Conservation (phyloP, 2,888 invertebrate genomes). For the Mesopsocus fuscifrons region DNA sequence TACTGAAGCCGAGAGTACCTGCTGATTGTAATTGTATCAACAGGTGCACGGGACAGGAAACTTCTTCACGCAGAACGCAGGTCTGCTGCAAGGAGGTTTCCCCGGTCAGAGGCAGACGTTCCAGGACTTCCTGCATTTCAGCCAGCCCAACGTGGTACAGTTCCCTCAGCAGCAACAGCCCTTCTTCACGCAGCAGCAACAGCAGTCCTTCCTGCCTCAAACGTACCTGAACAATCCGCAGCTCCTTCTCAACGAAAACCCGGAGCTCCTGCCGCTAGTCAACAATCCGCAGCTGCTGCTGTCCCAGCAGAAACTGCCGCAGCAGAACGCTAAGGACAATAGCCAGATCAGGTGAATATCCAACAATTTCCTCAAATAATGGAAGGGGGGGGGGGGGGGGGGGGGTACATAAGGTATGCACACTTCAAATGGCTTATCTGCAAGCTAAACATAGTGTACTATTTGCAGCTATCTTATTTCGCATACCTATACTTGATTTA, state of each 20-base stretch:
- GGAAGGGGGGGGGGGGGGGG: too few relatives aligned
- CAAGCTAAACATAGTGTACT: too few relatives aligned
- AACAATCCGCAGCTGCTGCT: conserved; percentile 16
- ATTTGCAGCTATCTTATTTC: too few relatives aligned
- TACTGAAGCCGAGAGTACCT: too few relatives aligned
- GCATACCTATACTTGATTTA: too few relatives aligned
- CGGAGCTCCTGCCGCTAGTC: conserved; percentile 14
- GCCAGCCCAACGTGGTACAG: conserved; percentile 9
- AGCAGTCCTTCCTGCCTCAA: conserved; percentile 14
- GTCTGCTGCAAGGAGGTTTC: neutral
- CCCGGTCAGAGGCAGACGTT: neutral
- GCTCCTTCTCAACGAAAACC: conserved; percentile 11
- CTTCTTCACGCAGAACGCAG: neutral
- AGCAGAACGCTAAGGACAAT: conserved; percentile 12
- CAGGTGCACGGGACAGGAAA: neutral
- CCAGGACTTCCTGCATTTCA: conserved; percentile 13
- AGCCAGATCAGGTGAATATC: too few relatives aligned
- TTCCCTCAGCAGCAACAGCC: conserved; percentile 11
- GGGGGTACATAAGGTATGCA: too few relatives aligned
- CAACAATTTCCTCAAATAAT: too few relatives aligned
- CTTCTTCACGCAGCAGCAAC: conserved; percentile 19
- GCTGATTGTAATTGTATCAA: too few relatives aligned
- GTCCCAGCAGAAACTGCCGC: conserved; percentile 15
- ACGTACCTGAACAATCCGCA: conserved; percentile 17
- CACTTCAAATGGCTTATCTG: too few relatives aligned